These are phyloP conservation scores for Anguilla marmorata DNA, from an alignment of 2,797 vertebrate species.

Conservation along the genomic window DNA sequence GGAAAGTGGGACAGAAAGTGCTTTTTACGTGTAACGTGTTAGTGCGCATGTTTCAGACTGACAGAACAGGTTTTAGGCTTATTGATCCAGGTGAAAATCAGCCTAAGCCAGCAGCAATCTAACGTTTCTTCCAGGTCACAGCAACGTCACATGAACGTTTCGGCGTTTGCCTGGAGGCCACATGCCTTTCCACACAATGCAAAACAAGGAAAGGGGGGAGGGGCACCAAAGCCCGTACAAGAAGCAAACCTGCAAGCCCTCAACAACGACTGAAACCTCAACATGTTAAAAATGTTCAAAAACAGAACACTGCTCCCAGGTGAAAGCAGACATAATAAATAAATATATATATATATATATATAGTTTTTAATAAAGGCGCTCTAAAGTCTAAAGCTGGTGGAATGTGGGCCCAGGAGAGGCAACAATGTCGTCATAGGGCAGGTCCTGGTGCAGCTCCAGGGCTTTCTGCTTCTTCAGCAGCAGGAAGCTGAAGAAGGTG, in stretches of 20 bases:
- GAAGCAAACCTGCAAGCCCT: not conserved
- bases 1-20: not conserved
- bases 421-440: conserved; percentile 86
- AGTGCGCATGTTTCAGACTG: not conserved
- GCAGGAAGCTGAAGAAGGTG: conserved; percentile 88
- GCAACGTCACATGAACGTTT: not conserved
- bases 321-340: not conserved
- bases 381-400: conserved; percentile 30
- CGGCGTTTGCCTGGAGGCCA: not conserved
- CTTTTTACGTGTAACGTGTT: not conserved
- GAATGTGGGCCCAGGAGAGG: conserved; percentile 84
- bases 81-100: not conserved
- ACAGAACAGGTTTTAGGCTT: not conserved
- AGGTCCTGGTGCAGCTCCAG: conserved; percentile 83
- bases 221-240: not conserved
- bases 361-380: not conserved
- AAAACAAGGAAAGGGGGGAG: not conserved
- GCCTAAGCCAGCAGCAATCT: not conserved
- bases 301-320: not conserved
- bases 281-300: not conserved
- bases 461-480: conserved; percentile 86
- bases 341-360: not conserved
- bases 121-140: not conserved
- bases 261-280: not conserved
- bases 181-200: not conserved